Evolutionary conservation across 2,888 invertebrate genomes (phyloP), one percentile per base, ranked within the genome.

Genomic region (Teinopalpus imperialis): DNA sequence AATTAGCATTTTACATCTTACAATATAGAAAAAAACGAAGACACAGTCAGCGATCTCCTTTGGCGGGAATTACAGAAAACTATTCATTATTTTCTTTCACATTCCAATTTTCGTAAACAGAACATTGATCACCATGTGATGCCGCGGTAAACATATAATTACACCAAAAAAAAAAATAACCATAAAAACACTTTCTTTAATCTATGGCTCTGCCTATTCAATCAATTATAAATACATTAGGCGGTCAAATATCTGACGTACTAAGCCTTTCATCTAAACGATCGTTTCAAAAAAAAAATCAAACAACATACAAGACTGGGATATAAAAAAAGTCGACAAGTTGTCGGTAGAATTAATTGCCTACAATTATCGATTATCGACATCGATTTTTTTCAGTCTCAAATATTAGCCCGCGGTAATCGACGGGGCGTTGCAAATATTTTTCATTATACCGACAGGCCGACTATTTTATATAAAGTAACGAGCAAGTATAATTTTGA

Each of bases 401-500:
- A 44, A 35, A 30, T 30, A 21, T 3, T n/a, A n/a, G n/a, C n/a
- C n/a, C 21, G 12, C 23, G 26, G 18, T n/a, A 8, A 29, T 2
- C n/a, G 12, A 36, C 46, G 2, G 7, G 20, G 24, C 12, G 18
- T 5, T 8, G 13, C 2, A 26, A 4, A 6, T 13, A 30, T 32
- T 9, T 32, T 5, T 18, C 2, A 32, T 23, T 9, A 8, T 27
- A 36, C 5, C 0, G 12, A n/a, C 6, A 30, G 4, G 29, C 9
- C 23, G 21, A 29, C 20, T n/a, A n/a, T n/a, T n/a, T n/a, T n/a
- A n/a, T n/a, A n/a, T n/a, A n/a, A n/a, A 29, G 18, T 8, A 9
- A 8, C 18, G 18, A 29, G 30, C 13, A 49, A 42, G 32, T 45
- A 43, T 51, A 41, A 29, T 48, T 52, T 63, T 65, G 66, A 68